Base-by-base conservation (phyloP, 2,888 invertebrate genomes). In the Xanthia icteritia region DNA sequence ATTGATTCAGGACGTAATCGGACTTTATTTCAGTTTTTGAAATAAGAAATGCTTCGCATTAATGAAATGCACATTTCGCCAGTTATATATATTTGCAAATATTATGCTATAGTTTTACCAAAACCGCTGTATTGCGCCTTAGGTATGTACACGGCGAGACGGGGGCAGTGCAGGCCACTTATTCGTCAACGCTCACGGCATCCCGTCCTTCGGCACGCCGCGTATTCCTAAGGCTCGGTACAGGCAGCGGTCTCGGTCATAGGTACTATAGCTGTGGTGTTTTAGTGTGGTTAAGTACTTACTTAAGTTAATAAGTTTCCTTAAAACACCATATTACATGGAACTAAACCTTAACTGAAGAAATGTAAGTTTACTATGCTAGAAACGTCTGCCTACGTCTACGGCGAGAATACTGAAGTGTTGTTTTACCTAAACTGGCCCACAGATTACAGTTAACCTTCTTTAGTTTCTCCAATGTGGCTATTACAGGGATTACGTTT, bases 401-500 rank as follows among this genome's bases (percentile, higher is more conserved):
- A n/a, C n/a, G 13, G 5, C 5, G n/a, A 56, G n/a, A 27, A 27
- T 0, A 56, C 13, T 63, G 8, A 36, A 36, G 3, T 36, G 23
- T 36, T 6, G 8, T 63, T 36, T 63, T 11, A 63, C 23, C 60
- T 20, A 61, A 61, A 61, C 0, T 20, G 20, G 20, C 20, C 13
- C 36, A 36, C 6, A 13, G 13, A 31, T 39, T 8, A 54, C 3
- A 54, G 5, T 45, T 15, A 45, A 45, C 51, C 51, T 51, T 79
- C 75, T 79, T 48, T 31, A 27, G 0, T 64, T 4, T 45, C 45
- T 70, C 1, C 13, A 13, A n/a, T 6, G 31, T 54, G 78, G 11
- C 27, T 36, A 39, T 63, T 27, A 63, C n/a, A 78, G 66, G 82
- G 82, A 78, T 88, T 86, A 84, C 27, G 73, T 68, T 78, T 84